Percentiles rank a stretch among this genome's conserved stretches.
phyloP scores from a whole-genome alignment of 2,113 vertebrate species.

The Mohoua ochrocephala region DNA sequence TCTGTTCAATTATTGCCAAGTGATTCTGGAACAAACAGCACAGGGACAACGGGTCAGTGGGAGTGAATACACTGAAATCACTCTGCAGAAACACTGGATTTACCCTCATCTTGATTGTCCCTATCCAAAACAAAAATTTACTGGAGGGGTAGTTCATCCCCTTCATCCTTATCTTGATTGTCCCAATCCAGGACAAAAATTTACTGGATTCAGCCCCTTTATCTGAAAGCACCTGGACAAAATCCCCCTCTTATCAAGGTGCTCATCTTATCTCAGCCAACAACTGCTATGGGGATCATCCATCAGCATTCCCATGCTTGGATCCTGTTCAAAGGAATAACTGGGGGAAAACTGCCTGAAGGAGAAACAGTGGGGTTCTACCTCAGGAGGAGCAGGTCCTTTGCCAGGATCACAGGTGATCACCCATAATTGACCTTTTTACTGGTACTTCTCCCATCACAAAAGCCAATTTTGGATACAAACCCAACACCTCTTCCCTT shows the following conservation, averaged over 20 bases:
- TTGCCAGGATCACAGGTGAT: neutral
- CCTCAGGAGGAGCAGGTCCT: accelerated
- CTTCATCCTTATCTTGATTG: neutral
- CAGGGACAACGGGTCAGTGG: accelerated
- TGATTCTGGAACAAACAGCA: neutral
- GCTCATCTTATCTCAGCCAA: neutral
- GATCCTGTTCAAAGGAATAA: neutral
- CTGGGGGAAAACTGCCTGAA: neutral
- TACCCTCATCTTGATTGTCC: neutral
- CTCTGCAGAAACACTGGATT: neutral
- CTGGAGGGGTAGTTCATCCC: neutral
- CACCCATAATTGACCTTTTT: accelerated
- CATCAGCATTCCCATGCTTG: neutral
- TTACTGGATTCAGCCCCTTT: neutral
- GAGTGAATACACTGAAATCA: neutral
- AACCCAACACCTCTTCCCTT: neutral
- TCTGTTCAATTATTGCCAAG: accelerated
- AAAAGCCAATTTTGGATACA: neutral
- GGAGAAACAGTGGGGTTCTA: accelerated
- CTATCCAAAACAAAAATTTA: neutral
- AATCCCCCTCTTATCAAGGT: neutral
- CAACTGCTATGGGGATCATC: accelerated
- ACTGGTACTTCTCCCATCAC: neutral
- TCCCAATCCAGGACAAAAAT: neutral
- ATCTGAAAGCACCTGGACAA: neutral